Conservation (phyloP, 2,113 vertebrate species). For the Ranitomeya imitator region DNA sequence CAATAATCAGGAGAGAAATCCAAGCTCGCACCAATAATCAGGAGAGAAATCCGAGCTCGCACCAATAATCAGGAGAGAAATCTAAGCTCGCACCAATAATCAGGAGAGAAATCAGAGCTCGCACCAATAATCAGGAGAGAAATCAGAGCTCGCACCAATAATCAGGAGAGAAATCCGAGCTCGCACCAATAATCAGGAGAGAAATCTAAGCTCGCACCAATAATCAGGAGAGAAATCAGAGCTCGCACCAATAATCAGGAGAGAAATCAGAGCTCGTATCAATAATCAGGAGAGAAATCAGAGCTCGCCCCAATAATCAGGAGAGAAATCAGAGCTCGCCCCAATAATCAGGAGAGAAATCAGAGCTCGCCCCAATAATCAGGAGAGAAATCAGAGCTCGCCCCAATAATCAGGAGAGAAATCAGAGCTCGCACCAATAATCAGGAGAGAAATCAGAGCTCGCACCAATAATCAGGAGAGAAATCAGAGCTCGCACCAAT, state of each 20-base stretch:
- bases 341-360: background rate
- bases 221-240: too few relatives aligned
- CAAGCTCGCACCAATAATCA: background rate
- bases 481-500: too few relatives aligned
- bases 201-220: background rate
- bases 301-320: too few relatives aligned
- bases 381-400: background rate
- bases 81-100: too few relatives aligned
- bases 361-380: too few relatives aligned
- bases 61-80: background rate
- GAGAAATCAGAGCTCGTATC: background rate
- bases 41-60: background rate
- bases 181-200: too few relatives aligned
- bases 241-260: too few relatives aligned
- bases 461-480: background rate
- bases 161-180: background rate
- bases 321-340: background rate
- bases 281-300: too few relatives aligned
- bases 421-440: too few relatives aligned
- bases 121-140: background rate
- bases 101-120: too few relatives aligned
- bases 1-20: background rate
- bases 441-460: background rate
- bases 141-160: background rate
- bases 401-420: background rate